Evolutionary conservation across 2,888 invertebrate species (phyloP), one percentile per base, ranked within the genome.

Genomic region (Smittia sp.): DNA sequence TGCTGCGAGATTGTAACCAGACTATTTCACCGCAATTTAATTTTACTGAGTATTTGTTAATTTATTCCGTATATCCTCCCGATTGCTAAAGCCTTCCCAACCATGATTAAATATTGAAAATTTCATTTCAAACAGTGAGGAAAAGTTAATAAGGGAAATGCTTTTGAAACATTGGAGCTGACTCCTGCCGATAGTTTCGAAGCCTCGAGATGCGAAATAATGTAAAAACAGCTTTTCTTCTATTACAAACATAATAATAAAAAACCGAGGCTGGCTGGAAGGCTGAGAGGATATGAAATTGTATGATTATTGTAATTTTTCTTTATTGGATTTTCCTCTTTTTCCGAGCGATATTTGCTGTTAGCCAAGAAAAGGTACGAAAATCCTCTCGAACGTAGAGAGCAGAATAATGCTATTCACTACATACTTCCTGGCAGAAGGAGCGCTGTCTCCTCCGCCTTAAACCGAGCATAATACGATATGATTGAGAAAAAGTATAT

Each of bases 251-350:
- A 32, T 32, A 32, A 32, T 32, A 32, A 32, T 32, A 32, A 32
- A 32, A 32, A 32, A 32, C 32, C 32, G 18, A 58, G 20, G 22
- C 18, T 7, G 6, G 52, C 52, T 20, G 22, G 22, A 58, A 18
- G 58, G 22, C 18, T 18, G 20, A 18, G 18, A 58, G 58, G 20
- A 58, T 20, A 22, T 22, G 20, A 20, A 58, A 58, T 20, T 58
- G 20, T 58, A 58, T 22, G 58, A 58, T 58, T 58, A 58, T 58
- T 58, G 58, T 58, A 58, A 58, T 58, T 58, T 58, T 58, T 20
- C 58, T 58, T 58, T 58, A 58, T 58, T 58, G 20, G 22, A 58
- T 58, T 18, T 58, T 58, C 18, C 22, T 58, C 52, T 46, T 32
- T 32, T 32, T 9, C 9, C 11, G n/a, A 46, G 15, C 15, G 46